A percentile compares a stretch with the other conserved stretches of the same genome.
phyloP scores from a whole-genome alignment of 2,113 vertebrate genomes.

The Labeo catla region DNA sequence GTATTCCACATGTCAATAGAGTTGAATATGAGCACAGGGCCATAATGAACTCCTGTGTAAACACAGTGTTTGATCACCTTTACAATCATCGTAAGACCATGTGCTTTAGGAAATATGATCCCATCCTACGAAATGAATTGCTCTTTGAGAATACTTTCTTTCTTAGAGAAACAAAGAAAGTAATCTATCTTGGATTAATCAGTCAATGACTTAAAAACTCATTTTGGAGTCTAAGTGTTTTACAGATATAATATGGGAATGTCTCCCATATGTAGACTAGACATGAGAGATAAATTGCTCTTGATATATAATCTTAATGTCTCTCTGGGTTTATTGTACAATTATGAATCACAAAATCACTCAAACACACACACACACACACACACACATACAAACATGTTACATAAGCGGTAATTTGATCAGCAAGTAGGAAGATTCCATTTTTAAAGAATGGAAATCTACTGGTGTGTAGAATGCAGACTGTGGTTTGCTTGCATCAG shows the following conservation, averaged over 20 bases:
- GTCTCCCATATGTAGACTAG: not conserved
- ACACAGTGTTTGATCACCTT: not conserved
- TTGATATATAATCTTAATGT: not conserved
- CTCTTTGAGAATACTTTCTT: not conserved
- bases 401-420: constrained; percentile 30
- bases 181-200: not conserved
- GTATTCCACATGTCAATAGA: not conserved
- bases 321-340: not conserved
- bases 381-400: not conserved
- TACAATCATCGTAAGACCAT: constrained; percentile 1
- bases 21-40: not conserved
- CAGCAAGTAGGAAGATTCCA: not conserved
- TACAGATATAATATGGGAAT: not conserved
- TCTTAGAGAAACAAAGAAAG: not conserved
- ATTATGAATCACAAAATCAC: constrained; percentile 1
- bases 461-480: not conserved
- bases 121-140: not conserved
- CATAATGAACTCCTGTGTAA: not conserved
- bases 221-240: not conserved
- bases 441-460: constrained; percentile 38
- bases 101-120: constrained; percentile 15
- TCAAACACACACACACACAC: not conserved
- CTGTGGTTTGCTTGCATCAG: constrained; percentile 5
- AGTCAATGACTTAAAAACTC: not conserved
- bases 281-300: not conserved